Evolutionary conservation across 2,888 invertebrate genomes (phyloP), one percentile per base, ranked within the genome.

Genomic region (Drosophila hawaiiensis): DNA sequence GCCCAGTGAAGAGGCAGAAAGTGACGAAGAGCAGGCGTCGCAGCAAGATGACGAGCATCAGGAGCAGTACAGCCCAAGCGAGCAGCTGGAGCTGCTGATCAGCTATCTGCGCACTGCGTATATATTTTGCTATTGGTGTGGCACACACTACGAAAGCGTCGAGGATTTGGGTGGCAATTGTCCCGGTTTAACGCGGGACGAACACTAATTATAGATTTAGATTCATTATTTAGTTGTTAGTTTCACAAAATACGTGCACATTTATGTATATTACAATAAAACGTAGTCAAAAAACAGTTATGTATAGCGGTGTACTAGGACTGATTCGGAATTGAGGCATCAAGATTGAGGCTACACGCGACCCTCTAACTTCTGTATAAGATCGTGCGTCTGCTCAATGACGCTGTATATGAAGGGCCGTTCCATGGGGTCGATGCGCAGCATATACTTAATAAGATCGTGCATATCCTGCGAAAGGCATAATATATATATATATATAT

Each of bases 71-170:
- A 90, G 84, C 47, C 85, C 93, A 2, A 86, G 86, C 43, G 96
- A 96, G 84, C 95, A 95, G 91, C 91, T 97, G 41, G 94, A 95
- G 78, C 94, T 95, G 74, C 81, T 97, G 6, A 94, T 95, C 0
- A 92, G 93, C 35, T 97, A 97, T 92, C 93, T 97, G 64, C 94
- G 97, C 67, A 94, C 94, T n/a, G 95, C 94, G 43, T 95, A 97
- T 92, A 94, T 94, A 65, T 97, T 97, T 92, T 97, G 97, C 91
- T 95, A 96, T 61, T 97, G 97, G 96, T 97, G 97, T 94, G 96
- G 96, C 16, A 95, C 95, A 7, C 94, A 94, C 56, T 97, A 95
- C 92, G 94, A 95, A 69, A 95, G 95, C 93, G 93, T 93, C 58
- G 94, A 94, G 37, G 96, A 97, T 91, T 89, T 96, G 73, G 90